These are phyloP conservation scores for Epinephelus moara DNA, from an alignment of 2,113 vertebrate genomes.

Conservation along the genomic window DNA sequence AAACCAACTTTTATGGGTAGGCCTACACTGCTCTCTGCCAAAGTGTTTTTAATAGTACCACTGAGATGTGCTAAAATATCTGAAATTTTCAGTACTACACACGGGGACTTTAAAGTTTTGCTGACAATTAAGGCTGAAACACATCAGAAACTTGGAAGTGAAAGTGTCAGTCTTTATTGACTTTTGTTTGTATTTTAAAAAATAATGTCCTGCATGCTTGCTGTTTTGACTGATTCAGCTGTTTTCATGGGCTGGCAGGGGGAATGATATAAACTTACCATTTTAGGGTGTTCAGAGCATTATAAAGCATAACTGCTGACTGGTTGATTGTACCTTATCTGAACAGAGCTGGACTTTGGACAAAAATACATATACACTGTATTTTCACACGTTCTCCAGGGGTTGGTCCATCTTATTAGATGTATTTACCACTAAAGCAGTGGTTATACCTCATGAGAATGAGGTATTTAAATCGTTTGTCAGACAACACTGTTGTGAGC, in stretches of 20 bases:
- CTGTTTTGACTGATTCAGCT: not conserved
- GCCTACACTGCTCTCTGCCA: not conserved
- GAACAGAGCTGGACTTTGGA: not conserved
- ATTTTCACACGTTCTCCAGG: no score
- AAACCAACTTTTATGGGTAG: not conserved
- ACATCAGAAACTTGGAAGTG: no score
- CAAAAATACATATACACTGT: no score
- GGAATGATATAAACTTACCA: not conserved
- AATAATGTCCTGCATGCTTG: not conserved
- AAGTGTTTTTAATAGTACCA: not conserved
- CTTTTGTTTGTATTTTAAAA: not conserved
- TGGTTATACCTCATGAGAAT: no score
- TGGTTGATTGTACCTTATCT: no score
- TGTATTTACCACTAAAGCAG: no score
- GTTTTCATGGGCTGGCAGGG: not conserved
- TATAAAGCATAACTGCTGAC: no score
- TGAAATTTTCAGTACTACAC: not conserved
- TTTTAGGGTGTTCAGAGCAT: not conserved
- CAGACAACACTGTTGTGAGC: no score
- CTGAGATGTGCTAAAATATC: not conserved
- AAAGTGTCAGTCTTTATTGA: not conserved
- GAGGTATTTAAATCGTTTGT: no score
- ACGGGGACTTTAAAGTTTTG: not conserved
- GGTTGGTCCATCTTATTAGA: no score
- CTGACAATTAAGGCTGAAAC: not conserved